Evolutionary conservation across 2,113 vertebrate species (phyloP).

Genomic region (Engraulis encrasicolus): DNA sequence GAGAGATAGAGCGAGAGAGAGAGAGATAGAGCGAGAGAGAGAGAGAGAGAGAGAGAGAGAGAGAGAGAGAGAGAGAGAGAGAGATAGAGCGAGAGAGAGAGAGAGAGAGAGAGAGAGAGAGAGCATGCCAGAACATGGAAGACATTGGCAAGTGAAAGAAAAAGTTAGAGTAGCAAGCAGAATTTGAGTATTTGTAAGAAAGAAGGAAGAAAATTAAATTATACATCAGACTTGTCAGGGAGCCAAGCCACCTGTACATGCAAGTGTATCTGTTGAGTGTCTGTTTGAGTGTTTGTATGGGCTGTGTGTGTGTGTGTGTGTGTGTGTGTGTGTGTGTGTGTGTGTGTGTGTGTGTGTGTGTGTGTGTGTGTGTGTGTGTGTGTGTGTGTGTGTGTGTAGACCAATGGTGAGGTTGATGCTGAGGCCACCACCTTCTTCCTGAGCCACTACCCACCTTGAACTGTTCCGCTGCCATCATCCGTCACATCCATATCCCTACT

Average conservation of each 20-base stretch:
- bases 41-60: background rate
- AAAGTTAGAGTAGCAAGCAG: too few relatives aligned
- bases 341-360: background rate
- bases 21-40: conserved; percentile 37
- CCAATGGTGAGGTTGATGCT: too few relatives aligned
- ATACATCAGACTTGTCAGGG: conserved; percentile 32
- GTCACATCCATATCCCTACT: too few relatives aligned
- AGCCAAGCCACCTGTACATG: background rate
- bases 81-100: too few relatives aligned
- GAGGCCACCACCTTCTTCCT: too few relatives aligned
- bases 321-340: background rate
- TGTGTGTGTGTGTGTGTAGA: background rate
- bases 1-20: conserved; percentile 35
- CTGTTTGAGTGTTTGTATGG: background rate
- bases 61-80: background rate
- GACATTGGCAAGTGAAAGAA: too few relatives aligned
- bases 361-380: background rate
- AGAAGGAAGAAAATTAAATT: conserved; percentile 42
- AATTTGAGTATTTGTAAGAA: too few relatives aligned
- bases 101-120: too few relatives aligned
- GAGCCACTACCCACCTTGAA: too few relatives aligned
- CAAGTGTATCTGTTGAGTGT: background rate
- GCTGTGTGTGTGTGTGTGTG: background rate
- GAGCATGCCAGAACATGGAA: too few relatives aligned
- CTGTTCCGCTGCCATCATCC: too few relatives aligned